Evolutionary conservation across 2,113 vertebrate species (phyloP), one percentile per base, ranked within the genome.

Genomic region (Ptychochromis oligacanthus): DNA sequence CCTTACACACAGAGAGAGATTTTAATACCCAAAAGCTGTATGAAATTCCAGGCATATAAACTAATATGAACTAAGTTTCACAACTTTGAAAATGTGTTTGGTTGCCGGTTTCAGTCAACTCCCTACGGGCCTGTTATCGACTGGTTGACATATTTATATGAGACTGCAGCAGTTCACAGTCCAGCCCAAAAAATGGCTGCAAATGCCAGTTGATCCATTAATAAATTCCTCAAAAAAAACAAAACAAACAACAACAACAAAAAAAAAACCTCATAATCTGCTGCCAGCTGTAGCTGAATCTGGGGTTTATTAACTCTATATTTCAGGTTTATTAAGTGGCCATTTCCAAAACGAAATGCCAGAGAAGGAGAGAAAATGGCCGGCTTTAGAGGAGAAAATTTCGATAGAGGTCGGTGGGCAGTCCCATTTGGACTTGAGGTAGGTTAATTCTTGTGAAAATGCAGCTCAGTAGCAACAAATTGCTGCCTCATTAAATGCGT

Each of bases 21-120:
- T 70, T 70, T 40, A 70, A 49, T 49, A 28, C 40, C 24, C 17
- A 12, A 70, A 49, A 12, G 22, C 64, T 49, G 64, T 14, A 49
- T 28, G 64, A 28, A 70, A 28, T 70, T 5, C 40, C 40, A 5
- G 5, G 13, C 46, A 6, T 20, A 31, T 5, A 52, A 26, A 26
- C 12, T 28, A 31, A 72, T 20, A 72, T n/a, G n/a, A 43, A 40
- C 8, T 28, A 17, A 77, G 82, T 28, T 80, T 75, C 22, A 9
- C 62, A 38, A 20, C 3, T 49, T 11, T 28, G 7, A 65, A 34
- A 64, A 55, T 17, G 46, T 11, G 15, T 70, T 2, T 58, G 36
- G 1, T 43, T 26, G 55, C 15, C 74, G 24, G 34, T 59, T 59
- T 76, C 22, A 76, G 75, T 59, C 17, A 7, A 40, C 17, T 40